Evolutionary conservation across 2,113 vertebrate species (phyloP).

Genomic region (Sinocyclocheilus grahami): DNA sequence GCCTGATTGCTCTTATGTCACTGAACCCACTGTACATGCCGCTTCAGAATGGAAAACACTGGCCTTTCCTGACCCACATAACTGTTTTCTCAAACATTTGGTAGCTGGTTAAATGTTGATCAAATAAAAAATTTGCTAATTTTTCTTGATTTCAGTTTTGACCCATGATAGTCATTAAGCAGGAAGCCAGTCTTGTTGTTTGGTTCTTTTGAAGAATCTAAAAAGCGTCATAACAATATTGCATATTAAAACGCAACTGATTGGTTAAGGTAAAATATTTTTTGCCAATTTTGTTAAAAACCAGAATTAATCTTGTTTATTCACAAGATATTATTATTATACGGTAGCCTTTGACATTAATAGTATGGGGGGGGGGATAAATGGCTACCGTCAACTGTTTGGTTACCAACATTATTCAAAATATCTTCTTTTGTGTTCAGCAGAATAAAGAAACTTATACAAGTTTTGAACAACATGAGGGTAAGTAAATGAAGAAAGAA

Average conservation of each 20-base stretch:
- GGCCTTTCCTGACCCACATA: neutral
- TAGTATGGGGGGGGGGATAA: no score
- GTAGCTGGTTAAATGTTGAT: neutral
- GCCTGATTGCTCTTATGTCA: no score
- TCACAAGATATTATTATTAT: neutral
- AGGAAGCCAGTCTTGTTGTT: neutral
- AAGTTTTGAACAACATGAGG: no score
- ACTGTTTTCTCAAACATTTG: neutral
- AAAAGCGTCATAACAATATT: neutral
- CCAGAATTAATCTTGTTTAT: neutral
- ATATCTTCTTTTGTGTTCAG: no score
- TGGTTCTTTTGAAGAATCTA: neutral
- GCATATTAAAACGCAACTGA: neutral
- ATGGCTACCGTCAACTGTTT: no score
- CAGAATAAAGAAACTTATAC: no score
- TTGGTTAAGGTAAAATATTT: neutral
- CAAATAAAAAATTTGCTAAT: neutral
- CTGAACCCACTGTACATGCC: neutral
- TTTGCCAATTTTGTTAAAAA: neutral
- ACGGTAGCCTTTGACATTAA: no score
- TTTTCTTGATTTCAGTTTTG: neutral
- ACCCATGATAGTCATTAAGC: neutral
- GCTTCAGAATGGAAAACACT: constrained; percentile 2
- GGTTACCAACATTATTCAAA: no score
- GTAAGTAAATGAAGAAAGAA: no score